Percentiles rank a stretch among this genome's conserved stretches.
These are phyloP conservation scores for Nemopilema nomurai DNA, from an alignment of 30 jellyfish, hydroid and myxozoan species.

Conservation along the genomic window DNA sequence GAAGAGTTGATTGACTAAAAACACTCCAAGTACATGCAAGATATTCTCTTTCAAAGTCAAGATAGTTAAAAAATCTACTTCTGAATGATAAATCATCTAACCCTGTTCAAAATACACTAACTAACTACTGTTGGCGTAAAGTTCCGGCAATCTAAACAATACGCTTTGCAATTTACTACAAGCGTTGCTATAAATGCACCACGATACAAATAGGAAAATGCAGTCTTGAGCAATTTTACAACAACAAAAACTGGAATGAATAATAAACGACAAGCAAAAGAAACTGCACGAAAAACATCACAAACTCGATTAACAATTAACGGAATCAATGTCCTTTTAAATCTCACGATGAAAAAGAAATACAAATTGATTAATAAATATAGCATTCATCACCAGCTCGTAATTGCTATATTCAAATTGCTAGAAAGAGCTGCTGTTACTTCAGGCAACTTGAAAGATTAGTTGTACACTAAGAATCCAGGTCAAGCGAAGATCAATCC, in stretches of 20 bases:
- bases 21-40: neutral
- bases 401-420: neutral
- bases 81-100: conserved; percentile 15
- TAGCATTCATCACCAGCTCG: neutral
- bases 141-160: neutral
- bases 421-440: no score
- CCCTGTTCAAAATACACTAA: neutral
- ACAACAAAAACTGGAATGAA: neutral
- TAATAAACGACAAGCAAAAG: neutral
- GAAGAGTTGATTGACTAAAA: neutral
- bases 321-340: neutral
- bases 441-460: no score
- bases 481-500: no score
- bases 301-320: neutral
- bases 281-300: neutral
- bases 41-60: conserved; percentile 3
- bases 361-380: neutral
- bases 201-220: neutral
- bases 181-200: neutral
- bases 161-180: neutral
- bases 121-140: neutral
- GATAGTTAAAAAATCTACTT: conserved; percentile 12
- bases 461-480: no score
- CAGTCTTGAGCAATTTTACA: neutral
- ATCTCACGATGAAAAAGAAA: neutral